phyloP scores from a whole-genome alignment of 2,888 invertebrate species.

The Nomada fabriciana region DNA sequence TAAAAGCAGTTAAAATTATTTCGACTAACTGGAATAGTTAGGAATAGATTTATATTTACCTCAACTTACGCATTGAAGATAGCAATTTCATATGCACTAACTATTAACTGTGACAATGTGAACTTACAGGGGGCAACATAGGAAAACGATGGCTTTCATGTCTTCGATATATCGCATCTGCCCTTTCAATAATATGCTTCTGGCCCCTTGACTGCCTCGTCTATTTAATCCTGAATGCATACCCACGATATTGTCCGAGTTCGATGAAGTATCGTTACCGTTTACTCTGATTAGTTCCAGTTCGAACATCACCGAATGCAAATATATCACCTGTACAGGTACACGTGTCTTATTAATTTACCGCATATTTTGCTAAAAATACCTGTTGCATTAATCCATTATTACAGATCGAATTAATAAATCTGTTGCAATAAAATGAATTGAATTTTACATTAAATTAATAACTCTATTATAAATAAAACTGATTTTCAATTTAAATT shows the following conservation, averaged over 20 bases:
- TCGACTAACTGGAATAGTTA: too few relatives aligned
- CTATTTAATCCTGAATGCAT: slow-evolving; percentile 84
- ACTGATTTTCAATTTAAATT: too few relatives aligned
- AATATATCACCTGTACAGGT: slow-evolving; percentile 88
- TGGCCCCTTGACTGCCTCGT: slow-evolving; percentile 88
- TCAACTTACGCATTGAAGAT: background rate
- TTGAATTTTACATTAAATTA: too few relatives aligned
- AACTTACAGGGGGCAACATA: slow-evolving; percentile 95
- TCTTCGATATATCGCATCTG: slow-evolving; percentile 94
- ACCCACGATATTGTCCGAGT: slow-evolving; percentile 55
- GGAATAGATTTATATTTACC: background rate
- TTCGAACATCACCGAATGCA: slow-evolving; percentile 94
- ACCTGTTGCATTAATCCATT: background rate
- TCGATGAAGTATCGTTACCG: slow-evolving; percentile 70
- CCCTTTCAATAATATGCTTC: slow-evolving; percentile 92
- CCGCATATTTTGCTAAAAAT: background rate
- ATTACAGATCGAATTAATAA: too few relatives aligned
- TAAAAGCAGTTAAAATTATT: too few relatives aligned
- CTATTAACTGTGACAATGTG: too few relatives aligned
- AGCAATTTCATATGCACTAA: too few relatives aligned
- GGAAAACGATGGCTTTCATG: slow-evolving; percentile 92
- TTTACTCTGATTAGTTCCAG: slow-evolving; percentile 90
- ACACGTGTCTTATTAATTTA: background rate
- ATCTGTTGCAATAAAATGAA: too few relatives aligned
- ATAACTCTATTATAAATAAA: too few relatives aligned